These are phyloP conservation scores for Cinclus mexicanus DNA, from an alignment of 2,113 vertebrate species.

Conservation along the genomic window DNA sequence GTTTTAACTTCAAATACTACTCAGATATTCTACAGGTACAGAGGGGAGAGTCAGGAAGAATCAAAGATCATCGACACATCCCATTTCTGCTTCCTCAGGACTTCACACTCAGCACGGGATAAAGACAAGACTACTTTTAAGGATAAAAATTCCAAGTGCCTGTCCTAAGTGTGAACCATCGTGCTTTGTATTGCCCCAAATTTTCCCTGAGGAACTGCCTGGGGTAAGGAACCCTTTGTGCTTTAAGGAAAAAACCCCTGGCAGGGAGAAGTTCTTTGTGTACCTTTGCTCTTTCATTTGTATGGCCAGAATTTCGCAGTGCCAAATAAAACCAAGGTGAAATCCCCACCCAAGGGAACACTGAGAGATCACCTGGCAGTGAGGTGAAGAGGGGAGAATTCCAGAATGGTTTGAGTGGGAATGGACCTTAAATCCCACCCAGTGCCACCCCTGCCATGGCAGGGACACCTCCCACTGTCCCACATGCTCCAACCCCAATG, in stretches of 20 bases:
- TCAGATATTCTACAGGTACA: neutral
- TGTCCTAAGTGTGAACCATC: neutral
- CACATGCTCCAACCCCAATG: neutral
- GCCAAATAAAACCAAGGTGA: neutral
- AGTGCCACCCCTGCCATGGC: neutral
- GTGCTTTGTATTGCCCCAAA: neutral
- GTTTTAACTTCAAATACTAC: neutral
- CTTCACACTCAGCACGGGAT: neutral
- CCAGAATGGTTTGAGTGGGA: neutral
- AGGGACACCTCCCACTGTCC: neutral
- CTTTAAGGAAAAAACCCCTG: fast-evolving
- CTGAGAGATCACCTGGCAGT: neutral
- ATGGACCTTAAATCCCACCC: fast-evolving
- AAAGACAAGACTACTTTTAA: neutral
- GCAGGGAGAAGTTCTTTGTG: neutral
- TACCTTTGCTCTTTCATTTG: neutral
- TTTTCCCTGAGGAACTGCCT: neutral
- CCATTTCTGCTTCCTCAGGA: neutral
- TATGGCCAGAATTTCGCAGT: neutral
- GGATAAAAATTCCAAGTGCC: neutral
- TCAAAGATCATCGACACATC: neutral
- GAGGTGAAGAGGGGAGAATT: fast-evolving
- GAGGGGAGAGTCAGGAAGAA: neutral
- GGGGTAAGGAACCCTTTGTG: neutral
- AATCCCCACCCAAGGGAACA: neutral